Conservation (phyloP, 2,888 invertebrate genomes). For the Sipha maydis region DNA sequence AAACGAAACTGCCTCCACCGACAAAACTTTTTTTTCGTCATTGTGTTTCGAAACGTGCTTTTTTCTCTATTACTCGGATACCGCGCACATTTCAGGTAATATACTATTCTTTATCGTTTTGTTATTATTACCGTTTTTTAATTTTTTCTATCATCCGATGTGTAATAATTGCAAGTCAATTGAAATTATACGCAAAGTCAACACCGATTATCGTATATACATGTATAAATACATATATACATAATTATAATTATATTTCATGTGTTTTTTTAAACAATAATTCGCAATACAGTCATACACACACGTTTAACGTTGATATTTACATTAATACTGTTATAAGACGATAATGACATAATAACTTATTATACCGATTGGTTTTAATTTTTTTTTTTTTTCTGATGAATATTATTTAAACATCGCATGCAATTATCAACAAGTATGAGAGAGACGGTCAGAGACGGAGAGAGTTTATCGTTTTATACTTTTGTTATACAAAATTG, state of each 20-base stretch:
- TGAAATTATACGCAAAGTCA: neutral
- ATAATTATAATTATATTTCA: no score
- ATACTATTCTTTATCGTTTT: neutral
- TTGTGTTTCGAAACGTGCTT: neutral
- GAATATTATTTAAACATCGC: neutral
- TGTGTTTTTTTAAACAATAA: no score
- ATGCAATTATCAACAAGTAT: neutral
- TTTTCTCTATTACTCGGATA: neutral
- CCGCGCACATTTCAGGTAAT: neutral
- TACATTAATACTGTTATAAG: constrained; percentile 1
- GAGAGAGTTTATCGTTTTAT: neutral
- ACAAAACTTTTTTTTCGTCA: neutral
- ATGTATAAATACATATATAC: no score
- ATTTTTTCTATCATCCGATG: neutral
- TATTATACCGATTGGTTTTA: neutral
- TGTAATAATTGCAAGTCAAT: neutral
- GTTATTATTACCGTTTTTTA: neutral
- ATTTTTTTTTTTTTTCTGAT: neutral
- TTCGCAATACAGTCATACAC: neutral
- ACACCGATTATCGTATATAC: no score
- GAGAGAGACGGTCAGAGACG: no score
- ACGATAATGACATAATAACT: constrained; percentile 11
- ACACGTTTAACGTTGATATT: neutral
- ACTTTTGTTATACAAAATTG: neutral
- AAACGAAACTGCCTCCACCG: neutral